These are phyloP conservation scores for Lepidonotus clava DNA, from an alignment of 2,888 invertebrate genomes.

Conservation along the genomic window DNA sequence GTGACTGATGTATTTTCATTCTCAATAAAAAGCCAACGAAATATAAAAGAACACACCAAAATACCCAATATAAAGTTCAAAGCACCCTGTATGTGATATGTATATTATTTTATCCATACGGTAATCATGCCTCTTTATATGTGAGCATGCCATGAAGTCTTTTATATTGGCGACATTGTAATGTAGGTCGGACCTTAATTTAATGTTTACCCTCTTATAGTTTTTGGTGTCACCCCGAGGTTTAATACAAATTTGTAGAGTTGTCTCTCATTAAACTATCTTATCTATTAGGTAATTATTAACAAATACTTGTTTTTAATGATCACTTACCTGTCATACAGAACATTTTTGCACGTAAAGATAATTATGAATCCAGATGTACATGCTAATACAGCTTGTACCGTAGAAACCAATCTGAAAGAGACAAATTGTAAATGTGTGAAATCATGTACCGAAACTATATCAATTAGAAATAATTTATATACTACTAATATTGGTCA, in stretches of 20 bases:
- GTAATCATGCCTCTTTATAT: too few species aligned
- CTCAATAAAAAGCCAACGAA: not conserved
- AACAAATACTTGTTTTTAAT: not conserved
- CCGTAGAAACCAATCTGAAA: conserved; percentile 53
- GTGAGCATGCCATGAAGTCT: too few species aligned
- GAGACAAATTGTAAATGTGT: not conserved
- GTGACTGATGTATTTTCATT: not conserved
- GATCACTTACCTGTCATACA: conserved; percentile 39
- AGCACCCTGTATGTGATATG: too few species aligned
- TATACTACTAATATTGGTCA: not conserved
- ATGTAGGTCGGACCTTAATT: not conserved
- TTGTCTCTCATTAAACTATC: not conserved
- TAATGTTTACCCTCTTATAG: not conserved
- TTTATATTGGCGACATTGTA: too few species aligned
- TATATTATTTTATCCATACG: too few species aligned
- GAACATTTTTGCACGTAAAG: conserved; percentile 33
- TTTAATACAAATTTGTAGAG: too few species aligned
- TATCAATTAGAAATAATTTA: too few species aligned
- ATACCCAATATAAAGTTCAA: too few species aligned
- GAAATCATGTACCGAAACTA: too few species aligned
- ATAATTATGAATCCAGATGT: conserved; percentile 43
- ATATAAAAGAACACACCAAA: not conserved
- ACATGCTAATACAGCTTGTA: conserved; percentile 48
- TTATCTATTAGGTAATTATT: not conserved
- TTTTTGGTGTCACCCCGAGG: too few species aligned